Evolutionary conservation across 2,797 vertebrate genomes (phyloP), one percentile per base, ranked within the genome.

Genomic region (Rhinophrynus dorsalis): DNA sequence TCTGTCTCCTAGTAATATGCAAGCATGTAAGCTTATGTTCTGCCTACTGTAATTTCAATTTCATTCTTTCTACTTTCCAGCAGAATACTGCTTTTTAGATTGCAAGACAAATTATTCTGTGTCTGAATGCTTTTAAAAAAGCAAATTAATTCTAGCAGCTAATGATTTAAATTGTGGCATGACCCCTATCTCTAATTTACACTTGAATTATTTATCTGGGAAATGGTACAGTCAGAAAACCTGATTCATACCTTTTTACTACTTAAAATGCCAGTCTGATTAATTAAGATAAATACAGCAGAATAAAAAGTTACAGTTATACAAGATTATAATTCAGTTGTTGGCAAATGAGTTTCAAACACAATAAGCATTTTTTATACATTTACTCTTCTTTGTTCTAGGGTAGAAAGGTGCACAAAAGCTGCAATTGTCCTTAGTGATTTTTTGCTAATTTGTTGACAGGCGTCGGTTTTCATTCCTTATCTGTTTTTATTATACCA

Each of bases 61-160:
- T 45, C 51, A 61, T 7, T 51, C 56, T 66, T 58, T 27, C 27
- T 30, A 65, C 44, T 65, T 52, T 38, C 42, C 44, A n/a, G 15
- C 44, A 40, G 60, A 64, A 64, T 32, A 15, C 40, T 33, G 61
- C 45, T 51, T 72, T 72, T 58, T 38, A 58, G 61, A 65, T 51
- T 30, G 35, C 54, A 52, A 66, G 69, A 72, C 61, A 59, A 72
- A 72, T 72, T 66, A 66, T 72, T 72, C 45, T 3, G 20, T 50
- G 44, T 59, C 61, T 72, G 52, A 65, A 64, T 58, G 68, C 44
- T 57, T 65, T 51, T 29, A 40, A 56, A 71, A 72, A 64, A 72
- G 60, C 61, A 59, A 72, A 72, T 72, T 65, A 65, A 72, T 72
- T 72, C 68, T 64, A 64, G 61, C 68, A 57, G 68, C 52, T 72